Conservation (phyloP, 2,113 vertebrate species). For the Phainopepla nitens region DNA sequence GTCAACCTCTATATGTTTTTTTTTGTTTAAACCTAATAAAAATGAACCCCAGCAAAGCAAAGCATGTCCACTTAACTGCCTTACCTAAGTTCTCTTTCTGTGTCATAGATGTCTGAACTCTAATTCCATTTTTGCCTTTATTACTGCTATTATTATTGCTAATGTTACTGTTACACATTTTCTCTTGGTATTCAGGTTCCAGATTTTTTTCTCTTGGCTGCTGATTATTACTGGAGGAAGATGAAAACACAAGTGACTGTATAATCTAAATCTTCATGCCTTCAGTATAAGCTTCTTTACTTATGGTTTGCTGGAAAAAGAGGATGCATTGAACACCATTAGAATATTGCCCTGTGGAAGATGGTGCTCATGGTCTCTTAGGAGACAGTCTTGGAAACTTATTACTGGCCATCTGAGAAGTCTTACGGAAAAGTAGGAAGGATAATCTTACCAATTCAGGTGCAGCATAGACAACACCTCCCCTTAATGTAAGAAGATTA, state of each 20-base stretch:
- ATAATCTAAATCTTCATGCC: background rate
- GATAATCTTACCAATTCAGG: background rate
- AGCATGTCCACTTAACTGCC: background rate
- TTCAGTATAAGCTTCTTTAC: background rate
- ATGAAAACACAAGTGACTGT: background rate
- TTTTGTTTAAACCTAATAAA: background rate
- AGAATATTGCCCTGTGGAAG: background rate
- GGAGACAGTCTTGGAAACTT: background rate
- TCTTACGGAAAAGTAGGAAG: background rate
- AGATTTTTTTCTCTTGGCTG: background rate
- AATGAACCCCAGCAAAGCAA: background rate
- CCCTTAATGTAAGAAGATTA: background rate
- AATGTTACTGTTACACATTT: background rate
- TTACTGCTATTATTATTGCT: background rate
- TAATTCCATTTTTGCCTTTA: background rate
- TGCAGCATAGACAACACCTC: background rate
- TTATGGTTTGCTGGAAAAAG: background rate
- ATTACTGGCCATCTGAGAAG: background rate
- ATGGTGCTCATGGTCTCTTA: fast-evolving
- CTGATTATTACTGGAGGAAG: background rate
- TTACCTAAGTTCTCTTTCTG: background rate
- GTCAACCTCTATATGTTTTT: background rate
- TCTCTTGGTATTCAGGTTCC: background rate
- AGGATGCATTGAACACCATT: background rate
- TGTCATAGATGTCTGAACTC: background rate